Base-by-base conservation (phyloP, 2,113 vertebrate species). In the Irena cyanogastra region DNA sequence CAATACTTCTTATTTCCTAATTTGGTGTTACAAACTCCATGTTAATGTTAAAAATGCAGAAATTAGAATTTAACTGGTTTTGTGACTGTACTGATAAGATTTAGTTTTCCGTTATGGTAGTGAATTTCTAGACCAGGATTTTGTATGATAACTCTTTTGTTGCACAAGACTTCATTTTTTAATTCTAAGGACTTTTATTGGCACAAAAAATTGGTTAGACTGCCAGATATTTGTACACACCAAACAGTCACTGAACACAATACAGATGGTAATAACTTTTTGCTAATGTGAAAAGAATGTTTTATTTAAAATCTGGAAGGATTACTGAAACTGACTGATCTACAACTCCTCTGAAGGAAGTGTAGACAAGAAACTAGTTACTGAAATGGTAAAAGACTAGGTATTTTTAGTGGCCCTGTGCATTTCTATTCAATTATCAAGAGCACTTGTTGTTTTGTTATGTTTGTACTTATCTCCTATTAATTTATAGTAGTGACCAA, bases 221-320 rank as follows among this genome's bases (percentile, higher is more conserved):
- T 97, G 95, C 96, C 98, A 97, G 96, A 85, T 97, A 97, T 95
- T 98, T 98, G 95, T 96, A 96, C 96, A 96, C 77, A 87, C 91
- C 95, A 75, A 97, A 83, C 87, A 95, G 94, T 87, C 70, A 76
- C 70, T 94, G 97, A 97, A 97, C 95, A 91, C 90, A 97, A 95
- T 97, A 69, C 98, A 98, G 97, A 98, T 98, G 98, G 85, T 44
- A 95, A 95, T 95, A 98, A 95, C 93, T 83, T 95, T 93, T 94
- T 80, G 39, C 86, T 97, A 86, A 94, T 95, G 68, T 61, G 49
- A 95, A 97, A 95, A 94, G 85, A 96, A 95, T 87, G 93, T 87
- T 95, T 90, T 93, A 35, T 92, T 95, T 79, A 92, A 93, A 64
- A 89, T 93, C 63, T 87, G 81, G 74, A 93, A 88, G n/a, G 30